Base-by-base conservation (phyloP, 2,888 invertebrate species). In the Mesopsocus fuscifrons region DNA sequence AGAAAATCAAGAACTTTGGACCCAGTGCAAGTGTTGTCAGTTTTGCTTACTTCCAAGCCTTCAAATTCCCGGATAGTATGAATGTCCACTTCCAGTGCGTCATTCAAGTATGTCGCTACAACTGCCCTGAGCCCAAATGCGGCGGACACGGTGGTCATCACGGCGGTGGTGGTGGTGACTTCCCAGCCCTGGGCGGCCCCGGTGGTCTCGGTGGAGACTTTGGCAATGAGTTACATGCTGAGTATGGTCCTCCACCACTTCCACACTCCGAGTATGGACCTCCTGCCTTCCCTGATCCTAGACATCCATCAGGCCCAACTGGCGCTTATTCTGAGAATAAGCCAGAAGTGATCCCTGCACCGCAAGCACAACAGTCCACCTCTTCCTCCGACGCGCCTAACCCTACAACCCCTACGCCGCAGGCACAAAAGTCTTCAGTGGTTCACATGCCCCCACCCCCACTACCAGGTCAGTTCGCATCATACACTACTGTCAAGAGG, bases 31-130 rank as follows among this genome's bases (percentile, higher is more conserved):
- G 88, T 0, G 91, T 91, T 3, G 88, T 91, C 13, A 88, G 88
- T 42, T 91, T 89, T 58, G 89, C 91, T 11, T 88, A 91, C 65
- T 91, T 91, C 81, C 89, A 91, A 65, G 91, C 91, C 4, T 91
- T 91, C 67, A 91, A 91, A 63, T 91, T 91, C 74, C 91, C 91
- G 2, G 91, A 91, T 60, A 88, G 88, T 9, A 91, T 91, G 89
- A 89, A 91, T 59, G 91, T 91, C 2, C 89, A 89, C 70, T 91
- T 91, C 79, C 91, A 91, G 61, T 91, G 91, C 59, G 88, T 89
- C 34, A 91, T 91, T 52, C 91, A 91, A 67, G 89, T 91, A 3
- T 91, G 91, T 56, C 72, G 89, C 52, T 85, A 87, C 61, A 87
- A 89, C 58, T 91, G 89, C 53, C 89, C 89, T 2, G 88, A 89